phyloP scores from a whole-genome alignment of 2,113 vertebrate genomes.

The Myrmecobius fasciatus region DNA sequence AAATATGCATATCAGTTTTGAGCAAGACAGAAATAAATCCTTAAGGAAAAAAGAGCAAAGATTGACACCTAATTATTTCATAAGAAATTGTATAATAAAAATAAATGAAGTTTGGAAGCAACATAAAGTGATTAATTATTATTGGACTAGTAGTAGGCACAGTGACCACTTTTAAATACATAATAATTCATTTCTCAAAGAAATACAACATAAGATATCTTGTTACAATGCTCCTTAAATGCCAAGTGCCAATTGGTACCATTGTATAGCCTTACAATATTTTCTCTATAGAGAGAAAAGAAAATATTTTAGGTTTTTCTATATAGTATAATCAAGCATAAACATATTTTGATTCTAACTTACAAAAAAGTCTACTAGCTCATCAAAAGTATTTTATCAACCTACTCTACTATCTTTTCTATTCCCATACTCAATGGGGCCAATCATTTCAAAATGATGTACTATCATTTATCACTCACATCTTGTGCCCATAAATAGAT shows the following conservation, averaged over 20 bases:
- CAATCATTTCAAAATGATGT: background rate
- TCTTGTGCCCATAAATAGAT: background rate
- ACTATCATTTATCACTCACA: background rate
- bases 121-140: background rate
- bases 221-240: background rate
- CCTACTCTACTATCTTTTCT: background rate
- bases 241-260: background rate
- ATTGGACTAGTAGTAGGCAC: background rate
- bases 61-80: background rate
- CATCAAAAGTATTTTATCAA: background rate
- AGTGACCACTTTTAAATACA: background rate
- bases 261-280: background rate
- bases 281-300: background rate
- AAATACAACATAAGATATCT: background rate
- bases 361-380: background rate
- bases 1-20: background rate
- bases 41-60: background rate
- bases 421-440: background rate
- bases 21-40: background rate
- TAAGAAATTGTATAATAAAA: background rate
- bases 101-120: background rate
- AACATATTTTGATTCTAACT: background rate
- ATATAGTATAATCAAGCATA: background rate
- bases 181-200: background rate
- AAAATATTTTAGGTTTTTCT: background rate